Percentiles rank a stretch among this genome's conserved stretches.
These are phyloP conservation scores for Sebastes iracundus DNA, from an alignment of 2,797 vertebrate species.

Conservation along the genomic window DNA sequence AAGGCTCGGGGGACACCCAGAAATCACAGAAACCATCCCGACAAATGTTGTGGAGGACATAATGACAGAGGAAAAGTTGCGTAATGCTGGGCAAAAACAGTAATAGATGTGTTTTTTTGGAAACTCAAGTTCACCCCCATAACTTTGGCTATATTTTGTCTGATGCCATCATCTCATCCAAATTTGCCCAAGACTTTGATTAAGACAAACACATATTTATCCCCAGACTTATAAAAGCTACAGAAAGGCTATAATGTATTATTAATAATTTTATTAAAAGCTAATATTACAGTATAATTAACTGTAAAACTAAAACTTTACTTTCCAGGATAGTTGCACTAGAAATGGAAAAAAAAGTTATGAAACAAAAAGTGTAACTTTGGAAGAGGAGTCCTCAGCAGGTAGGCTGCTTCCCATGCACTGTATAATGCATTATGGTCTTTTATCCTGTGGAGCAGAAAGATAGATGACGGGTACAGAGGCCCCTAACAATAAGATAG, in stretches of 20 bases:
- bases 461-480: conserved; percentile 54
- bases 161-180: background rate
- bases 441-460: conserved; percentile 40
- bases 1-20: conserved; percentile 1
- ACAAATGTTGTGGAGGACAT: background rate
- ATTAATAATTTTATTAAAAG: background rate
- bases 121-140: background rate
- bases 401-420: conserved; percentile 29
- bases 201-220: background rate
- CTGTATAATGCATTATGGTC: conserved; percentile 47
- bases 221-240: background rate
- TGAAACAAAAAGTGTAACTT: conserved; percentile 16
- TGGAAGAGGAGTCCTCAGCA: conserved; percentile 25
- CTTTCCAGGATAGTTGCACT: background rate
- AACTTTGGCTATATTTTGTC: background rate
- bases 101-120: background rate
- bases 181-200: background rate
- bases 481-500: conserved; percentile 24
- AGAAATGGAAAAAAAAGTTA: conserved; percentile 26
- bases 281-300: background rate
- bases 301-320: background rate
- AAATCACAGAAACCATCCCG: conserved; percentile 10
- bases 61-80: background rate
- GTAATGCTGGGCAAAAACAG: background rate
- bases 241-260: no score